Percentiles rank a stretch among this genome's conserved stretches.
phyloP scores from a whole-genome alignment of 1,140 invertebrate species.

The Scaptomyza pallida region DNA sequence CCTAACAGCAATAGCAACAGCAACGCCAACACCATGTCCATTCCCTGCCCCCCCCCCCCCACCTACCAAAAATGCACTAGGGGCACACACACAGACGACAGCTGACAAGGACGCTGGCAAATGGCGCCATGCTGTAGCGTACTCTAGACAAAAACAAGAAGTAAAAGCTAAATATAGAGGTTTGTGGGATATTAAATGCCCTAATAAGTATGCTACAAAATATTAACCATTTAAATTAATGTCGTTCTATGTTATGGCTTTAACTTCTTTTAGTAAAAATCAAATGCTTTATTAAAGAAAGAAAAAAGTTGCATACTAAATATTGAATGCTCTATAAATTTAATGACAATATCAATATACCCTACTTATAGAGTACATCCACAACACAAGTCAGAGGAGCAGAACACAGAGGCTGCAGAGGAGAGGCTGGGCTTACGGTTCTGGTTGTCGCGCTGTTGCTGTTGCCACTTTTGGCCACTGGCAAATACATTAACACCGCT shows the following conservation, averaged over 20 bases:
- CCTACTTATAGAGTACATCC: neutral
- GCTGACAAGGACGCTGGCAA: slow-evolving; percentile 28
- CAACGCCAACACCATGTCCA: slow-evolving; percentile 13
- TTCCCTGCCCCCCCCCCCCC: slow-evolving; percentile 1
- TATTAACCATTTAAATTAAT: too few species aligned
- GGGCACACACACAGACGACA: slow-evolving; percentile 26
- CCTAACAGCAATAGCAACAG: neutral
- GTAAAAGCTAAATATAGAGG: neutral
- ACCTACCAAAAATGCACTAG: neutral
- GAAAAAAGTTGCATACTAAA: too few species aligned
- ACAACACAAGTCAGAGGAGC: slow-evolving; percentile 1
- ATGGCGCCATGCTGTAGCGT: slow-evolving; percentile 21
- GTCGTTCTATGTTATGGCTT: too few species aligned
- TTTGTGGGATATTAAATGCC: neutral
- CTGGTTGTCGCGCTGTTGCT: slow-evolving; percentile 1
- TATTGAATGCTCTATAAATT: too few species aligned
- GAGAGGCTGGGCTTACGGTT: neutral
- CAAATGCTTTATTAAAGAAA: too few species aligned
- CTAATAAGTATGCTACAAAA: neutral
- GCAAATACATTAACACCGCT: slow-evolving; percentile 67
- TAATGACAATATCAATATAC: neutral
- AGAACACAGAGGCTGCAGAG: too few species aligned
- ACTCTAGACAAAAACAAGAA: slow-evolving; percentile 45
- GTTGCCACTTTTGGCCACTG: slow-evolving; percentile 56
- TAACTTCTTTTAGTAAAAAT: too few species aligned